These are phyloP conservation scores for Epizoanthus stellaris DNA, from an alignment of 92 coral and sea anemone genomes.

Conservation along the genomic window DNA sequence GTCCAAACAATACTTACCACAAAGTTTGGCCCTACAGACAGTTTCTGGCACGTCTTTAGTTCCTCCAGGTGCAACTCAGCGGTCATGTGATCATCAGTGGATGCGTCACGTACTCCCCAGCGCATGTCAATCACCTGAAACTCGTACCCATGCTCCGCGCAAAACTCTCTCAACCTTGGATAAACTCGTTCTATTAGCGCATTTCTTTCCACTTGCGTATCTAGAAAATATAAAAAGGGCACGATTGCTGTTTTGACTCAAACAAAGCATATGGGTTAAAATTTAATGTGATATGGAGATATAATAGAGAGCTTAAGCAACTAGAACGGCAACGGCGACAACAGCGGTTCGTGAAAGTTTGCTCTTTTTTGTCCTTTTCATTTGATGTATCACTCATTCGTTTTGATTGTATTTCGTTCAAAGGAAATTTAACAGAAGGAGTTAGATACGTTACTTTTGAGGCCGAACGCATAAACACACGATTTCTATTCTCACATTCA, in stretches of 20 bases:
- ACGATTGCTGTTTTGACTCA: not conserved
- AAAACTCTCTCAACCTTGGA: constrained; percentile 79
- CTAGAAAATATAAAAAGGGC: constrained; percentile 28
- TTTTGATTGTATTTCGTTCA: too few relatives aligned
- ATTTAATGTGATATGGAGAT: too few relatives aligned
- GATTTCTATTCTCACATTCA: too few relatives aligned
- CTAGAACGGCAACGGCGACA: too few relatives aligned
- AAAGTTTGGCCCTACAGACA: constrained; percentile 97
- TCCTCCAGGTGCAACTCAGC: constrained; percentile 83
- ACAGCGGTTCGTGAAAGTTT: too few relatives aligned
- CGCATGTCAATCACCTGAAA: constrained; percentile 95
- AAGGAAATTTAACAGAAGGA: too few relatives aligned
- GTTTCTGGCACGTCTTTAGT: constrained; percentile 73
- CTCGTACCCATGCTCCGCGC: constrained; percentile 85
- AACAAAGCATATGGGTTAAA: not conserved
- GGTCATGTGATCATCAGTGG: constrained; percentile 89
- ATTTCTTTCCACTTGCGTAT: constrained; percentile 83
- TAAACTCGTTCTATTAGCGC: constrained; percentile 79
- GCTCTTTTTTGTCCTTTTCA: too few relatives aligned
- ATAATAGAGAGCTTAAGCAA: too few relatives aligned
- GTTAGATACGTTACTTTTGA: too few relatives aligned
- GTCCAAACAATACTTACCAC: constrained; percentile 70
- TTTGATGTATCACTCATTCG: too few relatives aligned
- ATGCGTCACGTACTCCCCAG: constrained; percentile 97
- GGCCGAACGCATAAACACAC: too few relatives aligned